Percentiles rank a stretch among this genome's conserved stretches.
phyloP scores from a whole-genome alignment of 1,140 invertebrate genomes.

The Cotesia typhae region DNA sequence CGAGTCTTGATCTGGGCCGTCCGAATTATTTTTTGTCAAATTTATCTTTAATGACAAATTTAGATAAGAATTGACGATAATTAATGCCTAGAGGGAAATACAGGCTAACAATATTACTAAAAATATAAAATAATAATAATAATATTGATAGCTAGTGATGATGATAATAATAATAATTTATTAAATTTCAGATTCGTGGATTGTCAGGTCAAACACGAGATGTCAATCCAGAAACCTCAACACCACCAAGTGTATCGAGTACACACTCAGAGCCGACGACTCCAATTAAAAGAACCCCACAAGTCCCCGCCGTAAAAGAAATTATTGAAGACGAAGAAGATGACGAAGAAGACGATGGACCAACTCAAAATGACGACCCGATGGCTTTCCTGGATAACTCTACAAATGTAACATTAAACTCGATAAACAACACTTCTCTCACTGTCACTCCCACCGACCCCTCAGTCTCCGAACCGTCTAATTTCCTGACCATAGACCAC shows the following conservation, averaged over 20 bases:
- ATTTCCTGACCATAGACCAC: conserved; percentile 62
- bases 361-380: conserved; percentile 48
- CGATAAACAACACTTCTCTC: conserved; percentile 46
- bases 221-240: conserved; percentile 47
- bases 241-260: conserved; percentile 43
- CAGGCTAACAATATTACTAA: background rate
- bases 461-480: conserved; percentile 47
- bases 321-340: conserved; percentile 10
- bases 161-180: conserved; percentile 16
- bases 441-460: conserved; percentile 44
- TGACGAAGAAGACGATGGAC: conserved; percentile 49
- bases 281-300: conserved; percentile 34
- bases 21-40: too few relatives aligned
- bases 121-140: background rate
- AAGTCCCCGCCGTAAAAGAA: too few relatives aligned
- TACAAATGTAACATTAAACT: conserved; percentile 44
- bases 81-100: too few relatives aligned
- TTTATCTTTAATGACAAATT: too few relatives aligned
- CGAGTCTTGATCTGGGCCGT: too few relatives aligned
- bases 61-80: too few relatives aligned
- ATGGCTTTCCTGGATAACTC: conserved; percentile 51
- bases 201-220: conserved; percentile 56
- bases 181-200: conserved; percentile 48
- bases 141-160: background rate
- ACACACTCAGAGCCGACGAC: conserved; percentile 42